Base-by-base conservation (phyloP, 2,113 vertebrate genomes). In the Ondatra zibethicus region DNA sequence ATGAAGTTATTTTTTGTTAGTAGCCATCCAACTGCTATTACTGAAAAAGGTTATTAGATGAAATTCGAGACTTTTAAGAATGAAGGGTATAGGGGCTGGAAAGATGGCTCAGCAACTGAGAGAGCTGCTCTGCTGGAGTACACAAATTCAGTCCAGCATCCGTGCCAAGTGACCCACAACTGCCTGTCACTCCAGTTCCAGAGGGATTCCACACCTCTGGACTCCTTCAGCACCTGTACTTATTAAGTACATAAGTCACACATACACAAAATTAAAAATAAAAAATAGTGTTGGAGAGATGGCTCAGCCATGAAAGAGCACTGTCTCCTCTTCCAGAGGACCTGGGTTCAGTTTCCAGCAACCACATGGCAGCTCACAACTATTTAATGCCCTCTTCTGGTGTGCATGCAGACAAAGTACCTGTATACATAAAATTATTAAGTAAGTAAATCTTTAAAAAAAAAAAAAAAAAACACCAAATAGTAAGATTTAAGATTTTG, bases 51-150 rank as follows among this genome's bases (percentile, higher is more conserved):
- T 80, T 89, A 61, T 50, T 85, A 92, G 76, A 89, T 92, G 13
- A 93, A 82, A 8, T 92, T 94, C 86, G 72, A 97, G n/a, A 97
- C 31, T 17, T 82, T 94, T 97, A 91, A 95, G 96, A 89, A 88
- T 89, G 87, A 58, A 86, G 66, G 63, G 11, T n/a, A 25, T 31
- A 84, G 39, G 45, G 65, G 45, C 42, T 87, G 45, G 12, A 50
- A 21, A 70, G 21, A n/a, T 1, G 45, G 12, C 65, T 70, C 45
- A 52, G 65, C 19, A 58, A 19, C 36, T 50, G 13, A n/a, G 65
- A 88, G 23, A 82, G 11, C 45, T 70, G 31, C 21, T 23, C 45
- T 50, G 70, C 47, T 4, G 29, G 6, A 68, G 45, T 33, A 14
- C 19, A 33, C 10, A 27, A 6, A 19, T 33, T 31, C 58, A 45